phyloP scores from a whole-genome alignment of 2,888 invertebrate species.

The Lypha dubia region DNA sequence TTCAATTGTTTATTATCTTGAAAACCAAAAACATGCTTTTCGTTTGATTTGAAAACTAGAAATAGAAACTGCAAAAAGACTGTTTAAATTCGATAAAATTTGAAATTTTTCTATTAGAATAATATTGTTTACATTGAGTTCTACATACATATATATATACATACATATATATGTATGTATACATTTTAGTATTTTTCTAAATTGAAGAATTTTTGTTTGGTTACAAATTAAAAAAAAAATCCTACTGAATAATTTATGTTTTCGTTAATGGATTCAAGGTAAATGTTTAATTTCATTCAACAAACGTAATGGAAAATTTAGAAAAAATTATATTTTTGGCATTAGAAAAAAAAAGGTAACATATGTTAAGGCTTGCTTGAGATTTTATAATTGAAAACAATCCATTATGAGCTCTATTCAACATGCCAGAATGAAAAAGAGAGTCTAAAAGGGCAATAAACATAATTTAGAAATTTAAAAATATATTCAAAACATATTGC shows the following conservation, averaged over 20 bases:
- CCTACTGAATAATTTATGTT: constrained; percentile 27
- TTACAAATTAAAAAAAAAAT: not conserved
- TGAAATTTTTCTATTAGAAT: not conserved
- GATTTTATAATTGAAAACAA: not conserved
- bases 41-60: not conserved
- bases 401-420: too few species aligned
- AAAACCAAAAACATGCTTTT: constrained; percentile 26
- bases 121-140: constrained; percentile 33
- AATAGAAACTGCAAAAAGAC: not conserved
- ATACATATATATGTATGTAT: too few species aligned
- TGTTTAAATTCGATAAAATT: not conserved
- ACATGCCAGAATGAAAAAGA: too few species aligned
- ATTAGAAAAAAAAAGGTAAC: constrained; percentile 24
- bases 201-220: not conserved
- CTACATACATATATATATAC: too few species aligned
- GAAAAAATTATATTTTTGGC: not conserved
- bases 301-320: not conserved
- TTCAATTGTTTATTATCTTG: constrained; percentile 51
- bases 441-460: too few species aligned
- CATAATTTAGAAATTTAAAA: too few species aligned
- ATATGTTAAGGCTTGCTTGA: constrained; percentile 30
- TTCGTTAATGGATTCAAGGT: constrained; percentile 48
- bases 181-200: not conserved
- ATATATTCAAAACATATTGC: too few species aligned
- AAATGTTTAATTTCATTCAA: constrained; percentile 28